A percentile compares a stretch with the other conserved stretches of the same genome.
phyloP scores from a whole-genome alignment of 2,888 invertebrate species.

The Amblyjoppa fuscipennis region DNA sequence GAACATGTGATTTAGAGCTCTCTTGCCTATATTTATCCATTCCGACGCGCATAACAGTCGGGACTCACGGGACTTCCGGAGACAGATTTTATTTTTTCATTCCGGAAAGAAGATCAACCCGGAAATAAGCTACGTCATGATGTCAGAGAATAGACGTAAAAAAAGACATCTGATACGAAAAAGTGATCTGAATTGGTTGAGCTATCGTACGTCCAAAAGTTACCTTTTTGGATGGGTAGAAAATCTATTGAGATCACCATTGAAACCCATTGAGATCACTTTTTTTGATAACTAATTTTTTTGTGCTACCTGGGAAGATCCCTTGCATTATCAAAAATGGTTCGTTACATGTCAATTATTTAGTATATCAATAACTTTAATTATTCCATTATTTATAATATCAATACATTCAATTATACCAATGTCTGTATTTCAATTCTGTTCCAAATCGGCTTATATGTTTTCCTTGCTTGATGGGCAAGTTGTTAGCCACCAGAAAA shows the following conservation, averaged over 20 bases:
- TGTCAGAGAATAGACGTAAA: too few species aligned
- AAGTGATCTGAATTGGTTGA: too few species aligned
- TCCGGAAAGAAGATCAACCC: too few species aligned
- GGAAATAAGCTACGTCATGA: too few species aligned
- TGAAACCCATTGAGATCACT: too few species aligned
- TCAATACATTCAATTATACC: background rate
- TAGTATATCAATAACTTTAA: background rate
- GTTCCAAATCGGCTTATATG: conserved; percentile 46
- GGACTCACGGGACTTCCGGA: background rate
- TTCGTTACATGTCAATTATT: too few species aligned
- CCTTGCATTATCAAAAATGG: background rate
- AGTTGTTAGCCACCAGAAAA: conserved; percentile 46
- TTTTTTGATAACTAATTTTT: too few species aligned
- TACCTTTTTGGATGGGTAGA: too few species aligned
- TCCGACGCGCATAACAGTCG: background rate
- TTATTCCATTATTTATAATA: background rate
- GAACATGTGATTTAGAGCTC: conserved; percentile 22
- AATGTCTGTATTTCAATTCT: conserved; percentile 23
- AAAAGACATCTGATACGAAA: too few species aligned
- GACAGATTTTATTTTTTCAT: background rate
- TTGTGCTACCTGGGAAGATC: background rate
- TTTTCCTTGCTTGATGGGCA: conserved; percentile 58
- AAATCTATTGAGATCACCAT: too few species aligned
- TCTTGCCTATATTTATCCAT: background rate
- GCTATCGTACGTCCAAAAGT: too few species aligned